Evolutionary conservation across 2,797 vertebrate genomes (phyloP).

Genomic region (Acomys russatus): DNA sequence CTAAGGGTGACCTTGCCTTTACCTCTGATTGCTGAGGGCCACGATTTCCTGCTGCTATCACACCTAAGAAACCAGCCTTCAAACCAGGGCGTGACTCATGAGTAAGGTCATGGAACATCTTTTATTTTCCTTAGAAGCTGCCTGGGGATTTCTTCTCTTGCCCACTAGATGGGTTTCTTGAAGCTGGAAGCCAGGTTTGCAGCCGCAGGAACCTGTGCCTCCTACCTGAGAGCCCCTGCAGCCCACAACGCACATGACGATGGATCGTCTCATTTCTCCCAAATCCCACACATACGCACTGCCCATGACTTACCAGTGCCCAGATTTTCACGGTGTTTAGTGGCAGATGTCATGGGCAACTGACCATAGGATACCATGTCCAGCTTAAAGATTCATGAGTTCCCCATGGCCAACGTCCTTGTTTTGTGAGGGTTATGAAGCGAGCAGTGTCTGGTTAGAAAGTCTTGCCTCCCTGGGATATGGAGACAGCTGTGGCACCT

Average conservation of each 20-base stretch:
- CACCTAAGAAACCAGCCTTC: background rate
- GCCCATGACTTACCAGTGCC: background rate
- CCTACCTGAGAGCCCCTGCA: background rate
- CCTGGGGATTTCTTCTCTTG: background rate
- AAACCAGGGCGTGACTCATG: background rate
- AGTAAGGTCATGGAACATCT: background rate
- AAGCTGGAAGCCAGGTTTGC: background rate
- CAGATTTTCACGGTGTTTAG: background rate
- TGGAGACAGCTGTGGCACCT: background rate
- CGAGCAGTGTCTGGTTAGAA: background rate
- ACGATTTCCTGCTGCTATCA: background rate
- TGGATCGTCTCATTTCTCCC: background rate
- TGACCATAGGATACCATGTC: background rate
- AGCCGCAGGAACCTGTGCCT: background rate
- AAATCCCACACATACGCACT: background rate
- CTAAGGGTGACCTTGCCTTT: background rate
- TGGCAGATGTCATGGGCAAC: conserved; percentile 20
- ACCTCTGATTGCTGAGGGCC: background rate
- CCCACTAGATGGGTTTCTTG: background rate
- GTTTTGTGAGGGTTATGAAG: conserved; percentile 9
- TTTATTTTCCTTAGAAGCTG: background rate
- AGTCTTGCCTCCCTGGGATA: background rate
- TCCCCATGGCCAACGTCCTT: background rate
- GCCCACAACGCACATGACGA: background rate
- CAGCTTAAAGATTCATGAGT: background rate